Conservation (phyloP, 2,113 vertebrate genomes). For the Microcebus lehilahytsara region DNA sequence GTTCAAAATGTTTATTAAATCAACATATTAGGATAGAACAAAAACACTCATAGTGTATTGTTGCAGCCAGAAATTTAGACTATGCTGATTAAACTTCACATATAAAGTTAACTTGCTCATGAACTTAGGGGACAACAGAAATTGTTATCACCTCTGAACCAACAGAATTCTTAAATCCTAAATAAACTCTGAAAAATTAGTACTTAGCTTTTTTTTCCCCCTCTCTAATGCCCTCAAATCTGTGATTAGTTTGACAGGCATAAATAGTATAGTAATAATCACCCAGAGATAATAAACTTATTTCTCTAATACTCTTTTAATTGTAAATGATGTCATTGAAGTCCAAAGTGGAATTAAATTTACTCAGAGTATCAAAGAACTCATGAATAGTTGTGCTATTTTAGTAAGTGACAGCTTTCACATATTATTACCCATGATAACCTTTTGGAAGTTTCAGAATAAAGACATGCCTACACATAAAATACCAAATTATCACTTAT, state of each 20-base stretch:
- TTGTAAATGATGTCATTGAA: background rate
- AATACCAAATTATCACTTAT: background rate
- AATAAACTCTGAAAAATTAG: background rate
- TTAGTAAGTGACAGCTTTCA: background rate
- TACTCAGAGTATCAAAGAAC: background rate
- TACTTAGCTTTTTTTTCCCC: background rate
- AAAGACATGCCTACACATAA: background rate
- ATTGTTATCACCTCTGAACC: background rate
- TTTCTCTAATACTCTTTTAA: background rate
- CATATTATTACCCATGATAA: background rate
- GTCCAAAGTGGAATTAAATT: background rate
- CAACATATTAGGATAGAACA: background rate
- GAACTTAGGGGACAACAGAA: background rate
- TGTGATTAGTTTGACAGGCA: background rate
- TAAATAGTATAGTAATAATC: background rate
- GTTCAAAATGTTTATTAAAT: background rate
- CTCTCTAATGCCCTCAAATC: background rate
- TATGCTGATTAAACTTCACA: background rate
- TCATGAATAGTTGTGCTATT: background rate
- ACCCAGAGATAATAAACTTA: background rate
- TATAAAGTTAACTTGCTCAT: background rate
- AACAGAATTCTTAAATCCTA: background rate
- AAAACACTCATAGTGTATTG: background rate
- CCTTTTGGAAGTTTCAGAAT: background rate
- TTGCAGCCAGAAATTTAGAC: background rate